Conservation (phyloP, 1,140 invertebrate species). For the Aricia agestis region DNA sequence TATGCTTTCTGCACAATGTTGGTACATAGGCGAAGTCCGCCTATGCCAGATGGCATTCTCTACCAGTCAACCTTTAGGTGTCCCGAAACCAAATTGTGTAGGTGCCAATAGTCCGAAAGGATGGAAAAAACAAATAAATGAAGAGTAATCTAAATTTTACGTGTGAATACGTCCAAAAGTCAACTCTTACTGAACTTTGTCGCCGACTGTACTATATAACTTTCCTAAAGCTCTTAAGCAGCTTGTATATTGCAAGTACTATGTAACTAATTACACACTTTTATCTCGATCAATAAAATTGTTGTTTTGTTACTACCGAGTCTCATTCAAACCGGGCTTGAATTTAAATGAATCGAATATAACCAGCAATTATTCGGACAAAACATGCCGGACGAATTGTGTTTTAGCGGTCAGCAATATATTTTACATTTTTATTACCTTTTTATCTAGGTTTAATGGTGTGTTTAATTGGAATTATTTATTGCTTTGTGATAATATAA, state of each 20-base stretch:
- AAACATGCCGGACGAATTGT: constrained; percentile 6
- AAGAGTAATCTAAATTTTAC: too few relatives aligned
- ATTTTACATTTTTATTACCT: constrained; percentile 12
- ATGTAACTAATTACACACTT: neutral
- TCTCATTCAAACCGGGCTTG: neutral
- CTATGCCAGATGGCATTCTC: too few relatives aligned
- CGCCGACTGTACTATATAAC: neutral
- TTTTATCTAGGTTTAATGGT: constrained; percentile 10
- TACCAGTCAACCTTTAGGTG: too few relatives aligned
- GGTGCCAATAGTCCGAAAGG: too few relatives aligned
- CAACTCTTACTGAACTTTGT: neutral
- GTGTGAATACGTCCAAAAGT: too few relatives aligned
- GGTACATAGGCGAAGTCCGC: too few relatives aligned
- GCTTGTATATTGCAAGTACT: neutral
- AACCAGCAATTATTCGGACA: constrained; percentile 1
- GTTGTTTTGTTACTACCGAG: neutral
- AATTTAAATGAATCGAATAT: neutral
- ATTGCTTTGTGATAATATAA: constrained; percentile 7
- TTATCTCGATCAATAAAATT: neutral
- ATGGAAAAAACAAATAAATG: too few relatives aligned
- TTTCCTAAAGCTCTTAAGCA: neutral
- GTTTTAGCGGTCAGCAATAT: constrained; percentile 5
- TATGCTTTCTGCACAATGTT: too few relatives aligned
- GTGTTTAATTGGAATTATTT: constrained; percentile 9
- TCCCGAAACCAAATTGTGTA: too few relatives aligned